Evolutionary conservation across 2,888 invertebrate genomes (phyloP).

Genomic region (Drosophila hawaiiensis): DNA sequence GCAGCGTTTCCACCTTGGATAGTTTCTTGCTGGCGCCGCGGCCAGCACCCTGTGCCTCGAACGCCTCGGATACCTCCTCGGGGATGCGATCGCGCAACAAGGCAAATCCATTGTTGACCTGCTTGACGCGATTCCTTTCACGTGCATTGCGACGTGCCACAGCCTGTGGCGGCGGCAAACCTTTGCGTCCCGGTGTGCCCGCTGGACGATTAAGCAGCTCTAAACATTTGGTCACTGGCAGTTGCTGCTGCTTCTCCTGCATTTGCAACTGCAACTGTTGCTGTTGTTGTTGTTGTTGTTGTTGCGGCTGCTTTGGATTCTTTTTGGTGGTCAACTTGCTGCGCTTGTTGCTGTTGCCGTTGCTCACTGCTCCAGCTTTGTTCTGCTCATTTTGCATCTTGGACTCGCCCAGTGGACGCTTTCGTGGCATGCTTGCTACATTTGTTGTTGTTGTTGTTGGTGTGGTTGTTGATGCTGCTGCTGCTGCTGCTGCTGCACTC

Average conservation of each 20-base stretch:
- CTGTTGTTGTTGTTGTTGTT: background rate
- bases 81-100: constrained; percentile 95
- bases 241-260: constrained; percentile 48
- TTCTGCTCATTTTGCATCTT: constrained; percentile 51
- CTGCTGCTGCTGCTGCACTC: constrained; percentile 23
- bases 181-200: constrained; percentile 82
- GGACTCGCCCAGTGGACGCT: constrained; percentile 66
- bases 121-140: constrained; percentile 96
- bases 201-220: constrained; percentile 33
- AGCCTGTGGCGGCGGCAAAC: constrained; percentile 90
- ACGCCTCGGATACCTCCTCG: constrained; percentile 90
- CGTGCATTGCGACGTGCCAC: constrained; percentile 96
- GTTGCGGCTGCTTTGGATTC: constrained; percentile 6
- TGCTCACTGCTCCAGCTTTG: constrained; percentile 17
- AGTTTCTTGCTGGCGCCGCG: constrained; percentile 90
- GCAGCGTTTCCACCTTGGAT: constrained; percentile 94
- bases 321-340: constrained; percentile 56
- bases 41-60: constrained; percentile 87
- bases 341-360: constrained; percentile 58
- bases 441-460: background rate
- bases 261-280: constrained; percentile 43
- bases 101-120: constrained; percentile 96
- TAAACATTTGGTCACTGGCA: background rate
- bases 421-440: constrained; percentile 44
- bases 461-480: constrained; percentile 27